Evolutionary conservation across 1,140 invertebrate genomes (phyloP).

Genomic region (Cydia strobilella): DNA sequence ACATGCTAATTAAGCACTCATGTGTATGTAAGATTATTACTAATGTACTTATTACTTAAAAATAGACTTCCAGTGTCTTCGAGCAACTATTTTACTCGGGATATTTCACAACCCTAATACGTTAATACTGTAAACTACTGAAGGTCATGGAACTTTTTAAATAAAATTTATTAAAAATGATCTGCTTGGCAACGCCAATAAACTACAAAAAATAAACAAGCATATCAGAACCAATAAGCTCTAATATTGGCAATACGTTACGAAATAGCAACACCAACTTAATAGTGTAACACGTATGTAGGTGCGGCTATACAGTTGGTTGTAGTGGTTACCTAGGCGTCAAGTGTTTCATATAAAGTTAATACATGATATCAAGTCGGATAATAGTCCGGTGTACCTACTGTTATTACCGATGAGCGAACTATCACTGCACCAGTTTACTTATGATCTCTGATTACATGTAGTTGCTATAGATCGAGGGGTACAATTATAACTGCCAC

Average conservation of each 20-base stretch:
- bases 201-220: neutral
- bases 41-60: no score
- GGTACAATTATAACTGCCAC: neutral
- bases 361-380: constrained; percentile 46
- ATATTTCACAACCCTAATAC: neutral
- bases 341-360: constrained; percentile 44
- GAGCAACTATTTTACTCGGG: no score
- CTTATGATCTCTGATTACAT: neutral
- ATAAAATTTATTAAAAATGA: no score
- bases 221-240: constrained; percentile 53
- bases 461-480: neutral
- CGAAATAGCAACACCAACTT: constrained; percentile 60
- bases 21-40: no score
- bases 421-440: constrained; percentile 44
- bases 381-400: constrained; percentile 54
- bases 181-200: neutral
- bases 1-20: no score
- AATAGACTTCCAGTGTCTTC: neutral
- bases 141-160: no score
- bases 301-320: constrained; percentile 56
- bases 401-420: constrained; percentile 30
- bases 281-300: constrained; percentile 69
- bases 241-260: constrained; percentile 59
- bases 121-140: no score
- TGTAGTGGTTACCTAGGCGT: constrained; percentile 47